phyloP scores from a whole-genome alignment of 2,888 invertebrate genomes.

The Baccha elongata region DNA sequence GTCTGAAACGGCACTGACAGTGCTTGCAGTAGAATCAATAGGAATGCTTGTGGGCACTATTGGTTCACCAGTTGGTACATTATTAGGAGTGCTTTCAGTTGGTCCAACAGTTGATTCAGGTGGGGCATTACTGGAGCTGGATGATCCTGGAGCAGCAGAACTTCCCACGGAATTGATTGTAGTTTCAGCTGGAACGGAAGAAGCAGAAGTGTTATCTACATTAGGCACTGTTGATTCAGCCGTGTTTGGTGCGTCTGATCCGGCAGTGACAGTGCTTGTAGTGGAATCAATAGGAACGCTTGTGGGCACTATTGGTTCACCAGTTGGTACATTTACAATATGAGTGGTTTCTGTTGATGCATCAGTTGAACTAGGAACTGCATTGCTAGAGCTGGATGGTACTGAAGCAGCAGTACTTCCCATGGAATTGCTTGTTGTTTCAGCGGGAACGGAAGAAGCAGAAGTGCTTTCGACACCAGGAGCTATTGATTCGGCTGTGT shows the following conservation, averaged over 20 bases:
- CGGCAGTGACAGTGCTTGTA: neutral
- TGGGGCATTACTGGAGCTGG: neutral
- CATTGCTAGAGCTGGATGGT: too few species aligned
- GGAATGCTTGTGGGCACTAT: too few species aligned
- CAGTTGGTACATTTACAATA: neutral
- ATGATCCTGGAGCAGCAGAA: neutral
- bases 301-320: neutral
- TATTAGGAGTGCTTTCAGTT: neutral
- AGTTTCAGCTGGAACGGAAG: conserved; percentile 34
- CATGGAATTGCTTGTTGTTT: neutral
- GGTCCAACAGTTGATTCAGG: conserved; percentile 10
- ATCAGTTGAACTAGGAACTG: neutral
- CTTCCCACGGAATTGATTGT: neutral
- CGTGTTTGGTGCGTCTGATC: conserved; percentile 1
- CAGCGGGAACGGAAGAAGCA: conserved; percentile 30
- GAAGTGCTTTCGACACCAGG: conserved; percentile 8
- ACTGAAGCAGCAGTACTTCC: neutral
- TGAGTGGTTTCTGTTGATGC: neutral
- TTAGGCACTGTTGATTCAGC: neutral
- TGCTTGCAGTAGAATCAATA: conserved; percentile 22
- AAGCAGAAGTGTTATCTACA: neutral
- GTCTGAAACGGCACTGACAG: too few species aligned
- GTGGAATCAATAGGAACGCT: neutral
- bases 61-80: neutral
- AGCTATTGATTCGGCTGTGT: neutral